Evolutionary conservation across 2,113 vertebrate species (phyloP).

Genomic region (Solea solea): DNA sequence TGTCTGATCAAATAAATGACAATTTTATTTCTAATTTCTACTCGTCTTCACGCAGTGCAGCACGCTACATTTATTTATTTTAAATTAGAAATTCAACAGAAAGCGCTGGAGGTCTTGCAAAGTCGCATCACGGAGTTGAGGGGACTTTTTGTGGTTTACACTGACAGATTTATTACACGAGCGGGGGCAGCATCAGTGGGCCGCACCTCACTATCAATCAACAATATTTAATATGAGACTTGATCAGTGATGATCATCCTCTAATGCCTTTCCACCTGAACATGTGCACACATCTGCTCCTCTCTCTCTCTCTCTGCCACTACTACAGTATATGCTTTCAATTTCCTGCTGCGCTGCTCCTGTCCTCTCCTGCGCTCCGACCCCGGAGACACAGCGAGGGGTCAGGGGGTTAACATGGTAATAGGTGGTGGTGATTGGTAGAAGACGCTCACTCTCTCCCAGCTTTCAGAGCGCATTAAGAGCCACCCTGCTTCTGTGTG

Average conservation of each 20-base stretch:
- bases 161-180: slow-evolving; percentile 68
- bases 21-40: not conserved
- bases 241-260: slow-evolving; percentile 31
- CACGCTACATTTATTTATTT: slow-evolving; percentile 50
- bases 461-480: slow-evolving; percentile 67
- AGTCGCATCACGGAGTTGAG: slow-evolving; percentile 44
- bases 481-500: slow-evolving; percentile 68
- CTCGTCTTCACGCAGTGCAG: slow-evolving; percentile 16
- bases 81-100: slow-evolving; percentile 55
- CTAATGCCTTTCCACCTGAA: slow-evolving; percentile 41
- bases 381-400: slow-evolving; percentile 66
- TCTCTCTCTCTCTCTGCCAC: slow-evolving; percentile 10
- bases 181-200: slow-evolving; percentile 43
- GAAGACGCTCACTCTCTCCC: slow-evolving; percentile 70
- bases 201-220: slow-evolving; percentile 22
- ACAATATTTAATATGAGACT: slow-evolving; percentile 2
- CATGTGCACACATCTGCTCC: slow-evolving; percentile 57
- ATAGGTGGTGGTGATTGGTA: slow-evolving; percentile 81
- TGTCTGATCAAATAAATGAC: no score
- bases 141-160: slow-evolving; percentile 63
- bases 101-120: slow-evolving; percentile 58
- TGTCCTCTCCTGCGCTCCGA: slow-evolving; percentile 34
- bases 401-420: slow-evolving; percentile 81
- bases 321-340: slow-evolving; percentile 61
- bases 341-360: slow-evolving; percentile 62